Evolutionary conservation across 2,113 vertebrate species (phyloP).

Genomic region (Pleuronectes platessa): DNA sequence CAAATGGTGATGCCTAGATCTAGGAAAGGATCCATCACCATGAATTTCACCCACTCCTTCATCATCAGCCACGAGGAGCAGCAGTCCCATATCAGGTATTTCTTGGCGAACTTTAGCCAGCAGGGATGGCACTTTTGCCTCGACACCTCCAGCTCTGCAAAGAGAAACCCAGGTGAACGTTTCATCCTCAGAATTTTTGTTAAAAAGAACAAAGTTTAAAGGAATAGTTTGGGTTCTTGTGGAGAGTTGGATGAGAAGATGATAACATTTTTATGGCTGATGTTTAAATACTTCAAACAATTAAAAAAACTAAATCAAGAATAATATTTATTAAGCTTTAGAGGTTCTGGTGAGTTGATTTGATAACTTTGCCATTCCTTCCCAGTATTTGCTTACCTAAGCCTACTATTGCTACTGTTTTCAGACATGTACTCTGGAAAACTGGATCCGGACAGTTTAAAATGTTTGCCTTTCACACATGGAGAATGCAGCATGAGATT

Average conservation of each 20-base stretch:
- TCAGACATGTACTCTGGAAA: too few species aligned
- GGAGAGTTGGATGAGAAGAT: too few species aligned
- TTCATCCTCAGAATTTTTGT: background rate
- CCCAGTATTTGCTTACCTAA: background rate
- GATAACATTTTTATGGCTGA: too few species aligned
- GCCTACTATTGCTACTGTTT: too few species aligned
- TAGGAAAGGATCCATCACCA: conserved; percentile 97
- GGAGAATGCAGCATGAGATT: too few species aligned
- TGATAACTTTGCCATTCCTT: background rate
- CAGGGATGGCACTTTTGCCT: conserved; percentile 93
- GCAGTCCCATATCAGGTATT: conserved; percentile 95
- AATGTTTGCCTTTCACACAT: too few species aligned
- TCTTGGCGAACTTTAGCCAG: conserved; percentile 92
- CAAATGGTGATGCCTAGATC: conserved; percentile 97
- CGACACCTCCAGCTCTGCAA: conserved; percentile 92
- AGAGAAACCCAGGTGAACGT: conserved; percentile 4
- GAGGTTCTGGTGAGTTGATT: background rate
- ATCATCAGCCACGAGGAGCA: conserved; percentile 90
- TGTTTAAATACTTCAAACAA: too few species aligned
- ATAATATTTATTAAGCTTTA: background rate
- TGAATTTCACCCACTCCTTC: conserved; percentile 90
- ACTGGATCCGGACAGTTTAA: too few species aligned
- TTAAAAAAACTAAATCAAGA: too few species aligned
- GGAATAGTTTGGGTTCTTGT: background rate
- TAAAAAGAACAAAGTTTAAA: background rate